phyloP scores from a whole-genome alignment of 2,797 vertebrate species.

The Hydrophis major region DNA sequence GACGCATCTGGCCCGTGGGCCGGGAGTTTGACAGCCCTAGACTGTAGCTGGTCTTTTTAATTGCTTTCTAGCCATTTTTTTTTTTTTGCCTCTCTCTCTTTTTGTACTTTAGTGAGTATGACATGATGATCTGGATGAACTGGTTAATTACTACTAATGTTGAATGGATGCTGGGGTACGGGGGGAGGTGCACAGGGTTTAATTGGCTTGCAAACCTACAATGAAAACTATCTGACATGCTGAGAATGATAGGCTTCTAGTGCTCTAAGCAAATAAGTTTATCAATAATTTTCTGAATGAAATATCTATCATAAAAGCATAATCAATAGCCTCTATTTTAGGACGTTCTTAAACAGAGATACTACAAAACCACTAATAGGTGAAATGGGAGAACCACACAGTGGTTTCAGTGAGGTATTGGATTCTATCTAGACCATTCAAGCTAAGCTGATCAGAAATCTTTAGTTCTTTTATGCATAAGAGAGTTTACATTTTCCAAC shows the following conservation, averaged over 20 bases:
- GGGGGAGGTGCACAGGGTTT: constrained; percentile 10
- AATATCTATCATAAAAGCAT: background rate
- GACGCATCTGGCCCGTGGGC: too few relatives aligned
- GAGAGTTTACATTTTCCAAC: background rate
- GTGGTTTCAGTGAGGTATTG: background rate
- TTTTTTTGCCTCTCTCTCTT: background rate
- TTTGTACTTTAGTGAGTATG: background rate
- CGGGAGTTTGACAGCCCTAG: too few relatives aligned
- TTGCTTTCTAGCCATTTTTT: background rate
- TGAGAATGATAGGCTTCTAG: constrained; percentile 6
- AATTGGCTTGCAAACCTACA: background rate
- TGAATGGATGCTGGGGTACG: background rate
- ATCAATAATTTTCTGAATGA: constrained; percentile 19
- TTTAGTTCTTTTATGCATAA: background rate
- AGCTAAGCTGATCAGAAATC: background rate
- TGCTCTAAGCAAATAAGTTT: constrained; percentile 1
- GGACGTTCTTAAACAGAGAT: background rate
- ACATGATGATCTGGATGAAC: background rate
- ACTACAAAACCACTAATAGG: background rate
- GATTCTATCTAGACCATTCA: background rate
- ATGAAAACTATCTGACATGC: constrained; percentile 22
- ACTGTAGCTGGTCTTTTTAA: background rate
- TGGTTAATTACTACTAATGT: background rate
- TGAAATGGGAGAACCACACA: background rate
- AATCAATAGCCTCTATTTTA: background rate